Evolutionary conservation across 1,140 invertebrate genomes (phyloP), one percentile per base, ranked within the genome.

Genomic region (Varroa destructor): DNA sequence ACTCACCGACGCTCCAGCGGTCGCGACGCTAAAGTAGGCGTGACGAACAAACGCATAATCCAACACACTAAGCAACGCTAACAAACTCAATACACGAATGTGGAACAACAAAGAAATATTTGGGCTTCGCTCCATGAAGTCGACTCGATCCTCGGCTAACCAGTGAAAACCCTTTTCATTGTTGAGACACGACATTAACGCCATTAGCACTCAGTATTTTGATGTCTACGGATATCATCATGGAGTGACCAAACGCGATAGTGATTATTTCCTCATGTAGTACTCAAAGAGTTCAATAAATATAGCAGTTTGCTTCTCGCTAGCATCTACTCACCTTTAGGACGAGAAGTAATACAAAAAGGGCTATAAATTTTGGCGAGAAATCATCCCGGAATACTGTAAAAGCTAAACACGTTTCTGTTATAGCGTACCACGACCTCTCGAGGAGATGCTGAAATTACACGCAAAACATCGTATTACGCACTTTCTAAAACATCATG

Each of bases 311-410:
- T 51, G 46, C 46, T 51, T 51, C 46, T 51, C 8, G 3, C 8
- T 51, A 51, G 8, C 46, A 51, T 51, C 4, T 51, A 51, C 46
- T 8, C 46, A 51, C 46, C 46, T 99, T 99, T 14, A 99, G 80
- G 81, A 99, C 98, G 55, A 99, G 83, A 46, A 99, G 83, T 36
- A 99, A 83, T 10, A 94, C 97, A 80, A 99, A 99, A 55, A 98
- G 82, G 12, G 93, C 93, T 77, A 99, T 92, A 84, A 99, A 99
- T 79, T 93, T 91, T 25, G 93, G 92, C 83, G 93, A 97, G 79
- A 99, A 97, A 79, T 99, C 96, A 84, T 99, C 96, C 77, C 95
- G 85, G 80, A 99, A 99, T 1, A 99, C 93, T 71, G 97, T 99
- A 78, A 99, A 99, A 42, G 95, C 95, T 75, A 99, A 81, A 82